Evolutionary conservation across 2,113 vertebrate genomes (phyloP).

Genomic region (Carassius carassius): DNA sequence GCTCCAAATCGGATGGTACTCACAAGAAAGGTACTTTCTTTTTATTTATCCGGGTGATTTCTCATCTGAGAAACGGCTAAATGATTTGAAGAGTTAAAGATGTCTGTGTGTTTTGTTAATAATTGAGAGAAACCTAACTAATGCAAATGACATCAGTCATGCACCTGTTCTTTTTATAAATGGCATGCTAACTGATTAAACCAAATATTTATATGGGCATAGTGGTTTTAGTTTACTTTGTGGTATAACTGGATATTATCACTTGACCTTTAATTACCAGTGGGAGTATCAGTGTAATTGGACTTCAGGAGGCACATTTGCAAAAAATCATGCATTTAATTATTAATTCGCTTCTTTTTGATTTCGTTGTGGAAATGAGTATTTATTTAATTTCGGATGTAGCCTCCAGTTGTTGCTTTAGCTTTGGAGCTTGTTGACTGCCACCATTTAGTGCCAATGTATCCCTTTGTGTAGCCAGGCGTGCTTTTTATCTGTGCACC

Average conservation of each 20-base stretch:
- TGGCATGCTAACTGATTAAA: background rate
- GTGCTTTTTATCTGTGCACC: conserved; percentile 18
- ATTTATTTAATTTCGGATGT: conserved; percentile 25
- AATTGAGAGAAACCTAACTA: background rate
- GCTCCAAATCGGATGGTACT: conserved; percentile 83
- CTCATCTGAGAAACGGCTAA: conserved; percentile 30
- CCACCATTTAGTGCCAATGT: background rate
- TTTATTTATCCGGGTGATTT: conserved; percentile 61
- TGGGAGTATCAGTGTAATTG: background rate
- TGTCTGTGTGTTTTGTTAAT: conserved; percentile 21
- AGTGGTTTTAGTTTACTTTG: background rate
- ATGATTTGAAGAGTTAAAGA: conserved; percentile 9
- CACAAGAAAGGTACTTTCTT: conserved; percentile 84
- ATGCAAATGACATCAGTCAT: background rate
- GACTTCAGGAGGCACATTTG: background rate
- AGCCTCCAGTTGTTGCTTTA: conserved; percentile 17
- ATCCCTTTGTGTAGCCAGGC: background rate
- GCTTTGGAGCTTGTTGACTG: background rate
- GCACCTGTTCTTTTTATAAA: background rate
- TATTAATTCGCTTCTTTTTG: conserved; percentile 14
- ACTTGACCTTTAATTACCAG: background rate
- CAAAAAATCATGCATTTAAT: background rate
- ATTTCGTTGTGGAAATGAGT: conserved; percentile 11
- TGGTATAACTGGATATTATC: conserved; percentile 3
- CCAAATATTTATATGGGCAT: background rate